Evolutionary conservation across 2,888 invertebrate species (phyloP).

Genomic region (Hetaerina titia): DNA sequence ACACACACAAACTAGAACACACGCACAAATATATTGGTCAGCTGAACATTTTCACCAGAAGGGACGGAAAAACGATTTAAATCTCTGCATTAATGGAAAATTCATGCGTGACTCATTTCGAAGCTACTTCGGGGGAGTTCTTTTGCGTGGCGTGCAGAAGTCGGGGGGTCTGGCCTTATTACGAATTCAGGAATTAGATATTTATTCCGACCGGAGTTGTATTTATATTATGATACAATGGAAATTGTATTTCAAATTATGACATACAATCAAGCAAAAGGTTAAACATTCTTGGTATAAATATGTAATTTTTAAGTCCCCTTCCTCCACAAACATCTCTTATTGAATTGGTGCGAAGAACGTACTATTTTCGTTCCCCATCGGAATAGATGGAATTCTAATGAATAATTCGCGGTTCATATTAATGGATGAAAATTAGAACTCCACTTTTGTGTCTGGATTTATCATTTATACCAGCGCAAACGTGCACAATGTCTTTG

Average conservation of each 20-base stretch:
- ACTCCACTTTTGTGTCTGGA: no score
- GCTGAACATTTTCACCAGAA: background rate
- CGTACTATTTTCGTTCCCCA: no score
- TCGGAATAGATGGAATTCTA: no score
- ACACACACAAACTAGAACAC: background rate
- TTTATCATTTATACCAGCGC: no score
- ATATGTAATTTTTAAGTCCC: no score
- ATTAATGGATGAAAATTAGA: no score
- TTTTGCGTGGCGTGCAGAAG: background rate
- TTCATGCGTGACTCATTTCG: background rate
- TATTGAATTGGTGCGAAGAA: no score
- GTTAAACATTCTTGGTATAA: no score
- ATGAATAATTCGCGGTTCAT: no score
- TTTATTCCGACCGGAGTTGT: background rate
- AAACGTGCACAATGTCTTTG: no score
- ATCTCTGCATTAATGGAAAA: conserved; percentile 24
- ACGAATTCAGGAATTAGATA: background rate
- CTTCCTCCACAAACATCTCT: no score
- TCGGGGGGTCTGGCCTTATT: background rate
- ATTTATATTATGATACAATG: background rate
- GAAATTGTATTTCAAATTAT: background rate
- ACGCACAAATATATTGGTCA: background rate
- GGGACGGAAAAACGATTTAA: conserved; percentile 24
- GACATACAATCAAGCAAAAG: no score
- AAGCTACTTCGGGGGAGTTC: background rate